phyloP scores from a whole-genome alignment of 2,113 vertebrate genomes.

The Lasiurus cinereus region DNA sequence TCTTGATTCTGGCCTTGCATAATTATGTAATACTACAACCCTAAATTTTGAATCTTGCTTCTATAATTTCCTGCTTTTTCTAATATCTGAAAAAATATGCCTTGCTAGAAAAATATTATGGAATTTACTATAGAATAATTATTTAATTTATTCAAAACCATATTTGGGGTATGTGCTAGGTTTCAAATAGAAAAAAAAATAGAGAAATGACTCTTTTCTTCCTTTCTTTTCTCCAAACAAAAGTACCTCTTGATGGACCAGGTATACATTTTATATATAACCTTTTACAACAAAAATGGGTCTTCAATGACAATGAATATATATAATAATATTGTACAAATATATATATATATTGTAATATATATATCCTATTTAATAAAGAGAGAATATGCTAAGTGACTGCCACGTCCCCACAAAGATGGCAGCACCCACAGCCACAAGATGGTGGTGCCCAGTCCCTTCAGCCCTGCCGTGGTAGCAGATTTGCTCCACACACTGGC shows the following conservation, averaged over 20 bases:
- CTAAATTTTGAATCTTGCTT: not conserved
- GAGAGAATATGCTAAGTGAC: too few relatives aligned
- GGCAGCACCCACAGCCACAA: too few relatives aligned
- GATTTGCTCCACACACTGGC: too few relatives aligned
- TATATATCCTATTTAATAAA: not conserved
- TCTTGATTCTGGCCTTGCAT: not conserved
- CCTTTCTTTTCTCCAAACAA: not conserved
- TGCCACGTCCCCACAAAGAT: too few relatives aligned
- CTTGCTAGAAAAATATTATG: not conserved
- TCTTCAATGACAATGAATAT: not conserved
- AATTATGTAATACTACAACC: not conserved
- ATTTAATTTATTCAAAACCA: not conserved
- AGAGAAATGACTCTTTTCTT: not conserved
- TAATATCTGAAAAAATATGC: not conserved
- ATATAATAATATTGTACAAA: not conserved
- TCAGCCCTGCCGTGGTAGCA: too few relatives aligned
- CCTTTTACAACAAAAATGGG: not conserved
- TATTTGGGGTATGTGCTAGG: not conserved
- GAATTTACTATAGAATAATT: not conserved
- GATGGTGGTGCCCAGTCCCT: too few relatives aligned
- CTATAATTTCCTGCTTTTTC: not conserved
- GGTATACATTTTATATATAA: not conserved
- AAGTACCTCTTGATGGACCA: not conserved
- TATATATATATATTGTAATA: not conserved
- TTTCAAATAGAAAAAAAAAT: conserved; percentile 12